Conservation (phyloP, 2,113 vertebrate genomes). For the Anhinga rufa region DNA sequence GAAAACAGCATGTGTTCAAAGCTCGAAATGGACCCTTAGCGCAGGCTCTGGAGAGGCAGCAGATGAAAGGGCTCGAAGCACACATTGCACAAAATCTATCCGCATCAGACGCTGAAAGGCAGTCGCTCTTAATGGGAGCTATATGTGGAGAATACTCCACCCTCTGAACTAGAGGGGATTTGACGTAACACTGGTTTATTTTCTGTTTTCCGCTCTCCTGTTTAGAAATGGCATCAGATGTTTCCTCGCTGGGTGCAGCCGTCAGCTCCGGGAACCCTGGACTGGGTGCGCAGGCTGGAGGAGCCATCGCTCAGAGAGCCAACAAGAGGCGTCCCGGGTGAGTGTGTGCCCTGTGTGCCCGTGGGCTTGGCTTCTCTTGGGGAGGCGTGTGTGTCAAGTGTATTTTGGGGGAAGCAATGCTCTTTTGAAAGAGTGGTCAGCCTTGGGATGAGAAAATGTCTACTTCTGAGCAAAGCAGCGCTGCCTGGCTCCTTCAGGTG, state of each 20-base stretch:
- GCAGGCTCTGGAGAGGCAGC: not conserved
- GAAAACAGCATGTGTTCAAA: not conserved
- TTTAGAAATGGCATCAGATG: slow-evolving; percentile 85
- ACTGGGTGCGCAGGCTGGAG: slow-evolving; percentile 55
- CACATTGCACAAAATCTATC: fast-evolving
- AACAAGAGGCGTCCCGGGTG: slow-evolving; percentile 85
- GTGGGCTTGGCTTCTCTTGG: too few relatives aligned
- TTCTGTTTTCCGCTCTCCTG: not conserved
- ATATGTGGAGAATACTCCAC: fast-evolving
- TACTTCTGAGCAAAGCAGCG: not conserved
- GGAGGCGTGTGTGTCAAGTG: fast-evolving
- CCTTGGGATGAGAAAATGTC: not conserved
- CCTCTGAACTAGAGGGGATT: not conserved
- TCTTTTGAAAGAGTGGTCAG: not conserved
- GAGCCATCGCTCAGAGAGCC: slow-evolving; percentile 75
- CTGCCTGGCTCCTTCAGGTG: not conserved
- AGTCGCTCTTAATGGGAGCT: fast-evolving
- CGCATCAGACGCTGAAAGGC: not conserved
- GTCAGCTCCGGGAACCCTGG: slow-evolving; percentile 72
- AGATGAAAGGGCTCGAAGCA: not conserved
- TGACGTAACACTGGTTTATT: fast-evolving
- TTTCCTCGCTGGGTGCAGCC: slow-evolving; percentile 76
- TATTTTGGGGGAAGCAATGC: not conserved
- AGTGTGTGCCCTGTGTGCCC: slow-evolving; percentile 29
- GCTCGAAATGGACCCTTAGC: not conserved